Percentiles rank a stretch among this genome's conserved stretches.
Conservation (phyloP, 1,140 invertebrate species). For the Lepidotrigona ventralis region DNA sequence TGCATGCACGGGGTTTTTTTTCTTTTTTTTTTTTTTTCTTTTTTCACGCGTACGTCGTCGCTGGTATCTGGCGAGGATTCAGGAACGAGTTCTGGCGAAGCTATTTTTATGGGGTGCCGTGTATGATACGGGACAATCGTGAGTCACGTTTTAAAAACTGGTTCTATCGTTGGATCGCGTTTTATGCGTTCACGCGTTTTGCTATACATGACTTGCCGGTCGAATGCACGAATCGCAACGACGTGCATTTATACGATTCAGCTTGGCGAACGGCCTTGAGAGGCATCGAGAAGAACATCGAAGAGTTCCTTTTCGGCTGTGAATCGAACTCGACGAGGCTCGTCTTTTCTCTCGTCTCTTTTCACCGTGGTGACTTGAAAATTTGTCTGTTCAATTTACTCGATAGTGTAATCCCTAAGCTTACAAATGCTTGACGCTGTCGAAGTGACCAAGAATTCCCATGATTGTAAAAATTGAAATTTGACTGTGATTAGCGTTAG, state of each 20-base stretch:
- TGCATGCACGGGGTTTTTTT: too few species aligned
- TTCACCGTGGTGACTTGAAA: neutral
- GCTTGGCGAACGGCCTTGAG: slow-evolving; percentile 8
- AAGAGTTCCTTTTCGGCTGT: neutral
- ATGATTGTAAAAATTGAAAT: neutral
- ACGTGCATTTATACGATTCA: slow-evolving; percentile 24
- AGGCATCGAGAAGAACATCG: neutral
- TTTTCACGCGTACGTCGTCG: neutral
- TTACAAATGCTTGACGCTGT: too few species aligned
- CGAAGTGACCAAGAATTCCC: neutral
- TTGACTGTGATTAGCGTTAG: neutral
- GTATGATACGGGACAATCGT: slow-evolving; percentile 59
- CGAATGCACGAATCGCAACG: neutral
- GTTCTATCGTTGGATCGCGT: slow-evolving; percentile 43
- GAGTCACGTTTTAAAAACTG: slow-evolving; percentile 67
- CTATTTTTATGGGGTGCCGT: slow-evolving; percentile 60
- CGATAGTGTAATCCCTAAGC: too few species aligned
- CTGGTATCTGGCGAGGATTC: neutral
- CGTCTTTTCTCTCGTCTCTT: neutral
- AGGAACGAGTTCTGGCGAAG: slow-evolving; percentile 49
- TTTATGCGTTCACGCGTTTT: neutral
- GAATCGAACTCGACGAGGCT: neutral
- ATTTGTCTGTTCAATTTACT: neutral
- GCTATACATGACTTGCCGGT: neutral
- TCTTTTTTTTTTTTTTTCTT: too few species aligned